phyloP scores from a whole-genome alignment of 2,113 vertebrate species.

The Macrotus californicus region DNA sequence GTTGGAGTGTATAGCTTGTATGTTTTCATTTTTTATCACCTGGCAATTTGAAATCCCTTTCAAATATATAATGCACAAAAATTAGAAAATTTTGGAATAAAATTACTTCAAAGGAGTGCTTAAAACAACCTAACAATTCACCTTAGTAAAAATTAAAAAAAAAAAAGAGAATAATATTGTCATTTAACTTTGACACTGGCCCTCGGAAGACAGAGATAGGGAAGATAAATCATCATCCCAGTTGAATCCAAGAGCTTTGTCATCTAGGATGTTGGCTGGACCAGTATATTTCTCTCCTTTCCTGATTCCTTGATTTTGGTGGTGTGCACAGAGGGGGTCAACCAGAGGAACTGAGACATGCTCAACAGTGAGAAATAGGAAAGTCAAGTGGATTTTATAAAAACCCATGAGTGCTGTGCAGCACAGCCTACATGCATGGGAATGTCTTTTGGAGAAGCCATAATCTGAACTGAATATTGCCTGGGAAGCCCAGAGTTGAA shows the following conservation, averaged over 20 bases:
- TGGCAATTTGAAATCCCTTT: constrained; percentile 32
- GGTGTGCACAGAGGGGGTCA: not conserved
- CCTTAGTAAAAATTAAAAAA: not conserved
- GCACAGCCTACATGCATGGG: not conserved
- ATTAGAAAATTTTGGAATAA: not conserved
- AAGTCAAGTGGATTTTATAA: not conserved
- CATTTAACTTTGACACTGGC: constrained; percentile 26
- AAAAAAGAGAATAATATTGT: not conserved
- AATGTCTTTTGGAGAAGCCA: not conserved
- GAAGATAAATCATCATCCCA: not conserved
- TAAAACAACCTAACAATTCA: constrained; percentile 29
- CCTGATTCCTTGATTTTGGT: not conserved
- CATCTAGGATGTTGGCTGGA: not conserved
- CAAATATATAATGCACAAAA: constrained; percentile 43
- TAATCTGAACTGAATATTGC: not conserved
- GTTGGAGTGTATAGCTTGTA: constrained; percentile 32
- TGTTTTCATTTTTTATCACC: constrained; percentile 48
- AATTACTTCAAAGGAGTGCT: constrained; percentile 32
- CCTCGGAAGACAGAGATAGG: not conserved
- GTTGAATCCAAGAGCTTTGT: not conserved
- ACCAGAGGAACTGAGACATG: not conserved
- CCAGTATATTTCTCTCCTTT: not conserved
- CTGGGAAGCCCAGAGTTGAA: not conserved
- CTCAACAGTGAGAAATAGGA: not conserved
- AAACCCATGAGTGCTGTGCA: not conserved